Conservation (phyloP, 2,113 vertebrate genomes). For the Paramormyrops kingsleyae region DNA sequence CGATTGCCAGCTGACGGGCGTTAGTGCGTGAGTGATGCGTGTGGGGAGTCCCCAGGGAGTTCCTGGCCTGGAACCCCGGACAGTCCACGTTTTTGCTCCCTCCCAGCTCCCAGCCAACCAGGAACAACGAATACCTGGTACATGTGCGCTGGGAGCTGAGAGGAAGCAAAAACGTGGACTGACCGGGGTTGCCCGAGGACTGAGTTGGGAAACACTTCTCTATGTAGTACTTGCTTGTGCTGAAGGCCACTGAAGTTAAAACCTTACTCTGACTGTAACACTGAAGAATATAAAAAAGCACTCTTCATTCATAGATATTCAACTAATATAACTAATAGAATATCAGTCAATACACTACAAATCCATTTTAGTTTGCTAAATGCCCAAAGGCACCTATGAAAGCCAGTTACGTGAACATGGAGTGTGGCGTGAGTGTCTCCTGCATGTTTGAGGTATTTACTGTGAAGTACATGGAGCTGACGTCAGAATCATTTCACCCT, state of each 20-base stretch:
- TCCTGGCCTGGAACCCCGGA: no score
- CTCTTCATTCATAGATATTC: background rate
- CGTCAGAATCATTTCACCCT: background rate
- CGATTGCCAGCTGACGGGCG: no score
- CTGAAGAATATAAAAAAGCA: background rate
- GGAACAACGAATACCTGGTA: no score
- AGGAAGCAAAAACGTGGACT: no score
- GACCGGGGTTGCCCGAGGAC: no score
- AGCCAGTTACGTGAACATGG: background rate
- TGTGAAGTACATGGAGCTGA: background rate
- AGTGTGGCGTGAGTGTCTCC: background rate
- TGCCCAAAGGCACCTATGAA: background rate
- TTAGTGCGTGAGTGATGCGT: no score
- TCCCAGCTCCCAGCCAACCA: no score
- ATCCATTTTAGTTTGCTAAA: background rate
- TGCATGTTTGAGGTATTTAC: background rate
- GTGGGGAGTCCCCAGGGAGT: no score
- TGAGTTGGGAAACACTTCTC: background rate
- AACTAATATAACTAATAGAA: background rate
- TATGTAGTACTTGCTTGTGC: background rate
- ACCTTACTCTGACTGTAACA: background rate
- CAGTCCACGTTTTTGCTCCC: no score
- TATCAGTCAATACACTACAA: background rate
- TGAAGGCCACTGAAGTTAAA: background rate
- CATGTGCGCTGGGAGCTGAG: no score